Conservation (phyloP, 2,888 invertebrate genomes). For the Dolomedes plantarius region DNA sequence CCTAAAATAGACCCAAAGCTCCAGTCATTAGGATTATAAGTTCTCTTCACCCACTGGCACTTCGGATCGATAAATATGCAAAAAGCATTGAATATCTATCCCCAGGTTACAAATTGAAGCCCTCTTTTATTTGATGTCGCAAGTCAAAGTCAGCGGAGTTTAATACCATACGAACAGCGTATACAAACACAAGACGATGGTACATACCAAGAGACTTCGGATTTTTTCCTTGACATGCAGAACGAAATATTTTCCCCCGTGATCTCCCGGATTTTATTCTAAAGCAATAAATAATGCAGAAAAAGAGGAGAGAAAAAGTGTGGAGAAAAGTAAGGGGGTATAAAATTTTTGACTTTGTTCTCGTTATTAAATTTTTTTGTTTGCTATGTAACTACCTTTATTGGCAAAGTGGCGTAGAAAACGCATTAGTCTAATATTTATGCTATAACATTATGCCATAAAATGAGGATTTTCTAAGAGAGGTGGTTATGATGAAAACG, state of each 20-base stretch:
- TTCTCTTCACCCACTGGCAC: too few relatives aligned
- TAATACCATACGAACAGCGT: constrained; percentile 58
- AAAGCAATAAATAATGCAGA: constrained; percentile 64
- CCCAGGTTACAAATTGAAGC: constrained; percentile 58
- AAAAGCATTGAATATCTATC: constrained; percentile 30
- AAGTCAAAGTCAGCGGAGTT: constrained; percentile 63
- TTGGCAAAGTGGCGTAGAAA: neutral
- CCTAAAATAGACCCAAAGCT: too few relatives aligned
- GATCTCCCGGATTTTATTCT: constrained; percentile 57
- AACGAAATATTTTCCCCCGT: constrained; percentile 45
- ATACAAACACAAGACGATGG: constrained; percentile 50
- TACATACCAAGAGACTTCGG: constrained; percentile 31
- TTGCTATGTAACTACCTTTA: neutral
- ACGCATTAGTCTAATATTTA: neutral
- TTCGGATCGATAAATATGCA: constrained; percentile 23
- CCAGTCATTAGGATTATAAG: too few relatives aligned
- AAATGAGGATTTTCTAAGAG: neutral
- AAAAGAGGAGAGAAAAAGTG: constrained; percentile 37
- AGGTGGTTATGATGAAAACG: neutral
- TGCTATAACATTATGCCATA: neutral
- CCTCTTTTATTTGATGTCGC: constrained; percentile 65
- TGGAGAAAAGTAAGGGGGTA: neutral
- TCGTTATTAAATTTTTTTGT: constrained; percentile 8
- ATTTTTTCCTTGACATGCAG: constrained; percentile 38
- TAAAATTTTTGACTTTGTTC: constrained; percentile 2